These are phyloP conservation scores for Thalassarche chlororhynchos DNA, from an alignment of 2,113 vertebrate genomes.

Conservation along the genomic window DNA sequence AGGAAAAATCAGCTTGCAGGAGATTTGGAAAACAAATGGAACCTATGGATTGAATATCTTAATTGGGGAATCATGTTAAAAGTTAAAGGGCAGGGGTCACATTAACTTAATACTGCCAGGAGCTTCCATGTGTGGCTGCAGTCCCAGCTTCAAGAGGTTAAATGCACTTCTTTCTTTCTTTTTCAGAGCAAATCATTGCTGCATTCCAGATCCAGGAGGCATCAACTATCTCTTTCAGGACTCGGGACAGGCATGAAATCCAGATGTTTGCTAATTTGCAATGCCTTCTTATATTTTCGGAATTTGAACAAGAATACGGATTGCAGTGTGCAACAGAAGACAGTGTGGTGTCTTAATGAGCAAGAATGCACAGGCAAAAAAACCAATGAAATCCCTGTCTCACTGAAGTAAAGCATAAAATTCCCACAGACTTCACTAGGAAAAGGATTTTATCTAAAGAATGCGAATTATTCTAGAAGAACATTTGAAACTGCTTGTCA, in stretches of 20 bases:
- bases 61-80: background rate
- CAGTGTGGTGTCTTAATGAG: background rate
- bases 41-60: background rate
- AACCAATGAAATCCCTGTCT: background rate
- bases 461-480: slow-evolving; percentile 4
- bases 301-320: background rate
- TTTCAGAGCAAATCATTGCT: background rate
- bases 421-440: background rate
- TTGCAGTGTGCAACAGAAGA: background rate
- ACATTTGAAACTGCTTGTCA: slow-evolving; percentile 41
- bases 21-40: background rate
- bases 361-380: background rate
- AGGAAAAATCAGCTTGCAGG: background rate
- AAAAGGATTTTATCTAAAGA: background rate
- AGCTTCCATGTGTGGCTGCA: background rate
- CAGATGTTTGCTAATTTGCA: slow-evolving; percentile 51
- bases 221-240: slow-evolving; percentile 4
- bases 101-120: background rate
- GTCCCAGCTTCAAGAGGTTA: background rate
- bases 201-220: background rate
- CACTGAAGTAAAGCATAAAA: background rate
- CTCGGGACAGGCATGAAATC: slow-evolving; percentile 22
- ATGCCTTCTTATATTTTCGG: background rate
- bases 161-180: background rate
- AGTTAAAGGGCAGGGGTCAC: background rate